Base-by-base conservation (phyloP, 1,140 invertebrate genomes). In the Heterodera schachtii region DNA sequence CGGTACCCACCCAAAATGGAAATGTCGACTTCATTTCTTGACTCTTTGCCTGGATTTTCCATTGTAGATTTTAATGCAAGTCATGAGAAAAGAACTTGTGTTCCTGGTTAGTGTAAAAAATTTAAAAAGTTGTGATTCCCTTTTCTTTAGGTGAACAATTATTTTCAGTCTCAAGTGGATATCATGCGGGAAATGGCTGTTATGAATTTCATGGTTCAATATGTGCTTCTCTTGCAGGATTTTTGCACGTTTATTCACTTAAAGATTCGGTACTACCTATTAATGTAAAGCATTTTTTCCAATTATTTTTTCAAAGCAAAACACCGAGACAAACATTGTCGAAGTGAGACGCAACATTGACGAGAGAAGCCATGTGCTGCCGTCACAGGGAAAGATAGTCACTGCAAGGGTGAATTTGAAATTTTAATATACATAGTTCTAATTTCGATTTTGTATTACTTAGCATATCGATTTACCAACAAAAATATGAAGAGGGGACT, bases 131-230 rank as follows among this genome's bases (percentile, higher is more conserved):
- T 41, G 11, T 71, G 31, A 31, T 5, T 46, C 21, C 3, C 69
- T 41, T 43, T 60, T 9, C 16, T 67, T 47, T 11, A 60, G 85
- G 85, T 46, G 85, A 86, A 31, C 66, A 69, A 57, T 64, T 86
- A 4, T 86, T 85, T 69, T 43, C 60, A 19, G 60, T 71, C n/a
- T 31, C 75, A 19, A 84, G 85, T 47, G 86, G 85, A 6, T 86
- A 87, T 49, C 49, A 49, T 6, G 77, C 86, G 41, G 85, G 85
- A 46, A 81, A 77, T 78, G 85, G 85, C 3, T 86, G 78, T 43
- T 86, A 87, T 57, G 86, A 86, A 74, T 84, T 86, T 31, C 79
- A 87, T 60, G 86, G 83, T 1, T 52, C 19, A 13, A 80, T 86
- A 13, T 70, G 66, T 43, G 79, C 86, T 31, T 69, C 83, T 19